phyloP scores from a whole-genome alignment of 2,113 vertebrate genomes.

The Alosa alosa region DNA sequence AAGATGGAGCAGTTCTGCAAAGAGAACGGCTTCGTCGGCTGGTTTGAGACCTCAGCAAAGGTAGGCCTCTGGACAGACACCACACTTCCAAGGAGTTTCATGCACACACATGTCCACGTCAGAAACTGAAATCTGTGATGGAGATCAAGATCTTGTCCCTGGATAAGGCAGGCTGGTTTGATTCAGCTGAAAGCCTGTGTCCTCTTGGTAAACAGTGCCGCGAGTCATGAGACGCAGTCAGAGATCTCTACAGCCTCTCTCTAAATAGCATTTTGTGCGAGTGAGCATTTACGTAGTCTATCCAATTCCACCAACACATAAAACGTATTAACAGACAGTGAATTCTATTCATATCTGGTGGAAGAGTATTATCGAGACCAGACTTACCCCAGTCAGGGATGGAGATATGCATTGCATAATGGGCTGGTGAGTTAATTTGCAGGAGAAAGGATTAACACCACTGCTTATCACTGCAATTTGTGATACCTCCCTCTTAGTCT shows the following conservation, averaged over 20 bases:
- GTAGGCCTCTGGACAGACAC: conserved; percentile 49
- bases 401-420: background rate
- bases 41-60: conserved; percentile 80
- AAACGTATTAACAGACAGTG: background rate
- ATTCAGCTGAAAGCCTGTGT: background rate
- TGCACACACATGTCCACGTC: background rate
- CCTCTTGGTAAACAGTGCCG: background rate
- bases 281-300: background rate
- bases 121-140: too few relatives aligned
- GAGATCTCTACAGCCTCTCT: background rate
- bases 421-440: background rate
- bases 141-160: background rate
- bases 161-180: background rate
- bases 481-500: background rate
- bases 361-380: background rate
- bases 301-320: background rate
- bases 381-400: background rate
- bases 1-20: conserved; percentile 78
- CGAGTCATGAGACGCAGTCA: background rate
- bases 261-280: background rate
- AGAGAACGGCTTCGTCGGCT: conserved; percentile 76
- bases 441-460: background rate
- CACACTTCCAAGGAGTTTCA: background rate
- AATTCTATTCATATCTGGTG: background rate
- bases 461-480: background rate